A percentile compares a stretch with the other conserved stretches of the same genome.
Conservation (phyloP, 2,113 vertebrate genomes). For the Nyctereutes procyonoides region DNA sequence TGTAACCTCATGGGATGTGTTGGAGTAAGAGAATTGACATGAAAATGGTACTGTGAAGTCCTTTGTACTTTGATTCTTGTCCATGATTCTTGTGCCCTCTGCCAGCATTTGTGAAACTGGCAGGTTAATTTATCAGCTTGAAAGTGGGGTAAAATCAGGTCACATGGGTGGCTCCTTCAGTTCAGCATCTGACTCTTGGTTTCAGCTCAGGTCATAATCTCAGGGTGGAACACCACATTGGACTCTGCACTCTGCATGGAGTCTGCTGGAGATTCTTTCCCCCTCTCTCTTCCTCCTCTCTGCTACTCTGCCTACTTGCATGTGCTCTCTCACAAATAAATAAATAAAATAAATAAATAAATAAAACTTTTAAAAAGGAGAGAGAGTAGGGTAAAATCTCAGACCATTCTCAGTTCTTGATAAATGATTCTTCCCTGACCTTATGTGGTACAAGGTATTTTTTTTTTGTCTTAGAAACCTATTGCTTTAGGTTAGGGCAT, state of each 20-base stretch:
- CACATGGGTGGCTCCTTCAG: background rate
- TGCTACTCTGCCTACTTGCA: background rate
- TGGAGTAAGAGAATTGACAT: background rate
- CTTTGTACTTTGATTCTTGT: background rate
- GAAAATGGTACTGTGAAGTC: background rate
- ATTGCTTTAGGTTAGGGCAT: conserved; percentile 16
- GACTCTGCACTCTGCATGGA: background rate
- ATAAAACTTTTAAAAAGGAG: background rate
- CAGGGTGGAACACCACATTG: background rate
- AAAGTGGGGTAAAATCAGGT: background rate
- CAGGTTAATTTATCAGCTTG: conserved; percentile 8
- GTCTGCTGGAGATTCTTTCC: background rate
- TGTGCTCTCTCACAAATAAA: background rate
- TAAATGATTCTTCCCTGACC: conserved; percentile 26
- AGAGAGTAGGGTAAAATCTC: background rate
- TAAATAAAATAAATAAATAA: background rate
- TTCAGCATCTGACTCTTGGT: background rate
- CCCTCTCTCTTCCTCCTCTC: background rate
- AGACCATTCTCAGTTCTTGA: conserved; percentile 12
- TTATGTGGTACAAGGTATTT: conserved; percentile 19
- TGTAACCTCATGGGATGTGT: background rate
- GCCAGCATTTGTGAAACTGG: conserved; percentile 26
- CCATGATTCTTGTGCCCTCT: background rate
- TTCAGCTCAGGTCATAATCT: background rate
- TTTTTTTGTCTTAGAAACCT: background rate